Conservation (phyloP, 1,140 invertebrate genomes). For the Meteorus sp. region DNA sequence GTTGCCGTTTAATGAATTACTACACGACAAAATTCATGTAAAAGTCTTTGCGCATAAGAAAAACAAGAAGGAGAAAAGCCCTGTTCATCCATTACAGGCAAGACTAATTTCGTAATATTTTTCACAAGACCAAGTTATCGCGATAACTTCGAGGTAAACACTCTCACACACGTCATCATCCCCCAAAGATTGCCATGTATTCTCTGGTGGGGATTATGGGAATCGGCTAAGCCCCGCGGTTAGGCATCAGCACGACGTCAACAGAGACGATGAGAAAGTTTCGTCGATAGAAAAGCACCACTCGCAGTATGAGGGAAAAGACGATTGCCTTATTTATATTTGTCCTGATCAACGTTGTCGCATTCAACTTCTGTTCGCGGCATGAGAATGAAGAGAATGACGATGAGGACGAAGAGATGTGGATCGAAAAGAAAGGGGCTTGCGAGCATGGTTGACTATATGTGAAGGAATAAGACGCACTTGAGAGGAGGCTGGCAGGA, state of each 20-base stretch:
- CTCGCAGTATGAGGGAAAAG: conserved; percentile 4
- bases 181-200: conserved; percentile 19
- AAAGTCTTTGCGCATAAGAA: no score
- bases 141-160: not conserved
- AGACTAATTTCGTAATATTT: conserved; percentile 21
- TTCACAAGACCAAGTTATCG: not conserved
- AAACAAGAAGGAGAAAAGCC: no score
- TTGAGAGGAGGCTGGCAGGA: not conserved
- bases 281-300: not conserved
- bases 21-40: no score
- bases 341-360: conserved; percentile 39
- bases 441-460: no score
- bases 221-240: conserved; percentile 21
- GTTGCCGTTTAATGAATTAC: no score
- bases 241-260: not conserved
- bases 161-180: not conserved
- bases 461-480: not conserved
- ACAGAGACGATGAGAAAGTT: conserved; percentile 3
- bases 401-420: not conserved
- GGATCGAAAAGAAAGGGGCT: not conserved
- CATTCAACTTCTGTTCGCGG: not conserved
- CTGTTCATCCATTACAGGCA: no score
- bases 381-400: not conserved
- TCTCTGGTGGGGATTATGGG: conserved; percentile 24
- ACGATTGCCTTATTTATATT: conserved; percentile 55